phyloP scores from a whole-genome alignment of 2,797 vertebrate species.

The Tinamus major region DNA sequence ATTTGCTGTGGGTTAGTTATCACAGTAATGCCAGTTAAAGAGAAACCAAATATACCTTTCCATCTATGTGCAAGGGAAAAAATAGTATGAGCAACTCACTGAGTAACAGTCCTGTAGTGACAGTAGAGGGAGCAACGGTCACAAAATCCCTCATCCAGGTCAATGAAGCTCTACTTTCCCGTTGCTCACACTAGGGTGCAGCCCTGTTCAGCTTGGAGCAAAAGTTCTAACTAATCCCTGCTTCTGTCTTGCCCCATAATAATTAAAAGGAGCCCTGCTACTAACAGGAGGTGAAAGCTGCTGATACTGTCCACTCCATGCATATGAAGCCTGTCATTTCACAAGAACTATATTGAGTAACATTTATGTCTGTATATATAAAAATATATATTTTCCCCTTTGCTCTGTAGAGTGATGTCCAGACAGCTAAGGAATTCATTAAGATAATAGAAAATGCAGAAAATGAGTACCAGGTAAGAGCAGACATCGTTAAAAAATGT shows the following conservation, averaged over 20 bases:
- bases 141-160: not conserved
- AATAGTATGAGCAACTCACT: not conserved
- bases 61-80: fast-evolving
- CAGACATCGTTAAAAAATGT: not conserved
- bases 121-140: not conserved
- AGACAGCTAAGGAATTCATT: conserved; percentile 94
- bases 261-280: not conserved
- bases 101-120: not conserved
- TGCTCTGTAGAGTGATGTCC: conserved; percentile 86
- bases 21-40: not conserved
- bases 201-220: not conserved
- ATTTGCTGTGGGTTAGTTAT: not conserved
- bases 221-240: fast-evolving
- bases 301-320: not conserved
- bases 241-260: fast-evolving
- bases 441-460: conserved; percentile 94
- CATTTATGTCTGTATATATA: not conserved
- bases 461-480: conserved; percentile 92
- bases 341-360: not conserved
- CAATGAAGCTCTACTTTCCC: not conserved
- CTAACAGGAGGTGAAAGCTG: not conserved
- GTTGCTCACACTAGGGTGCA: conserved; percentile 24
- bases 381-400: not conserved
- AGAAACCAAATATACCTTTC: not conserved
- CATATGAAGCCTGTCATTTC: not conserved